These are phyloP conservation scores for Hololepta plana DNA, from an alignment of 2,888 invertebrate species.

Conservation along the genomic window DNA sequence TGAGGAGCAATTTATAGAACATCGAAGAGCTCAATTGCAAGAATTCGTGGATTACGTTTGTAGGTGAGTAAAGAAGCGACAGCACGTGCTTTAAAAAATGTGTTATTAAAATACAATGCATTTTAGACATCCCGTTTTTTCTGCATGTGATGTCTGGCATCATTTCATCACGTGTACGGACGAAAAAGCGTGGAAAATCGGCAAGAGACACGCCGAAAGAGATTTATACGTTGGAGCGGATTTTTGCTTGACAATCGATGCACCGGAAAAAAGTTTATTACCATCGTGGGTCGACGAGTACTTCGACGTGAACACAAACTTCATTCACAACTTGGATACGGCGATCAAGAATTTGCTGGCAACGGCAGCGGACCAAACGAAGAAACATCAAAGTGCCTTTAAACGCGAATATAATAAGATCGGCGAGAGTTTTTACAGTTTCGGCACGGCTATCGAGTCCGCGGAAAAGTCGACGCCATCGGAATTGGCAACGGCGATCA, in stretches of 20 bases:
- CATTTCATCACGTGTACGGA: slow-evolving; percentile 96
- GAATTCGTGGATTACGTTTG: slow-evolving; percentile 95
- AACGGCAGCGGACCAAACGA: slow-evolving; percentile 69
- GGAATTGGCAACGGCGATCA: slow-evolving; percentile 54
- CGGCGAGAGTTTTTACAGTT: slow-evolving; percentile 66
- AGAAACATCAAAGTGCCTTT: slow-evolving; percentile 69
- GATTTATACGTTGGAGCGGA: slow-evolving; percentile 81
- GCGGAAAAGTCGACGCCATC: slow-evolving; percentile 46
- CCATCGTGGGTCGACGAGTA: slow-evolving; percentile 61
- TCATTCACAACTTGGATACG: slow-evolving; percentile 71
- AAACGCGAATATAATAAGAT: slow-evolving; percentile 83
- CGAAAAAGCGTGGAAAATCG: slow-evolving; percentile 93
- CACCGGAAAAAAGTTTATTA: slow-evolving; percentile 62
- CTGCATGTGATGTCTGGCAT: slow-evolving; percentile 82
- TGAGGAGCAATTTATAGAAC: slow-evolving; percentile 93
- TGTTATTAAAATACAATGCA: too few relatives aligned
- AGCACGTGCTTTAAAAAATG: too few relatives aligned
- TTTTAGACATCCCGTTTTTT: slow-evolving; percentile 91
- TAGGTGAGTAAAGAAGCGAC: too few relatives aligned
- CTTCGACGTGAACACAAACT: slow-evolving; percentile 67
- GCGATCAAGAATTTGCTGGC: slow-evolving; percentile 69
- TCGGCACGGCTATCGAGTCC: slow-evolving; percentile 75
- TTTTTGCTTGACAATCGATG: slow-evolving; percentile 77
- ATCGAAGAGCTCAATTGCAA: slow-evolving; percentile 83
- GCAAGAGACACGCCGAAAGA: slow-evolving; percentile 87